Conservation (phyloP, 2,113 vertebrate genomes). For the Aplodontia rufa region DNA sequence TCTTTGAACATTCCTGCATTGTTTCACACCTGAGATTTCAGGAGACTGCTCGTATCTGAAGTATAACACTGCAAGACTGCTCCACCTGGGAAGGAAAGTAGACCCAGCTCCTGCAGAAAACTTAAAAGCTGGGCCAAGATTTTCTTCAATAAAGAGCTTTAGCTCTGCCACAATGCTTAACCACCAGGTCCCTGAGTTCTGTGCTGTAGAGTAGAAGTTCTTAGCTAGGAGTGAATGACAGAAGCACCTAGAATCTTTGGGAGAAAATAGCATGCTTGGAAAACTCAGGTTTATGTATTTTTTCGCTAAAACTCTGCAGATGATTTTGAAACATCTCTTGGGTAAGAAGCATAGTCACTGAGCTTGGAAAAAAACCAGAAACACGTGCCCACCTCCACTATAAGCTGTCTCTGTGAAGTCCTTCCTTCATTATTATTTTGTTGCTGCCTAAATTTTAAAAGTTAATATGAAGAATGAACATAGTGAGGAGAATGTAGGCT, state of each 20-base stretch:
- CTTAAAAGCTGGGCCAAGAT: background rate
- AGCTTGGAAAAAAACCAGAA: background rate
- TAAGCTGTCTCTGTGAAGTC: background rate
- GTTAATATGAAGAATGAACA: background rate
- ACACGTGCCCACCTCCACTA: background rate
- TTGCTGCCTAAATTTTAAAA: background rate
- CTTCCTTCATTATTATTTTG: background rate
- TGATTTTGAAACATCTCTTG: background rate
- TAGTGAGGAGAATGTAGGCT: constrained; percentile 11
- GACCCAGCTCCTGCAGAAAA: background rate
- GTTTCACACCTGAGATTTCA: too few relatives aligned
- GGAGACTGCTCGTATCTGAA: too few relatives aligned
- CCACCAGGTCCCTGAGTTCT: background rate
- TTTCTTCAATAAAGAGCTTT: background rate
- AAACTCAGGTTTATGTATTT: background rate
- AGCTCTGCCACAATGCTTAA: background rate
- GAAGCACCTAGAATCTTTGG: background rate
- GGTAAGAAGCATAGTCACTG: background rate
- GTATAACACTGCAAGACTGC: background rate
- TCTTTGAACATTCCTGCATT: too few relatives aligned
- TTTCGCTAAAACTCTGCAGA: background rate
- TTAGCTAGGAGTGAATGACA: background rate
- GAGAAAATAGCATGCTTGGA: background rate
- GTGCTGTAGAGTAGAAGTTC: background rate
- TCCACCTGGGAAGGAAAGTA: background rate